Conservation (phyloP, 1,140 invertebrate species). For the Nymphalis io region DNA sequence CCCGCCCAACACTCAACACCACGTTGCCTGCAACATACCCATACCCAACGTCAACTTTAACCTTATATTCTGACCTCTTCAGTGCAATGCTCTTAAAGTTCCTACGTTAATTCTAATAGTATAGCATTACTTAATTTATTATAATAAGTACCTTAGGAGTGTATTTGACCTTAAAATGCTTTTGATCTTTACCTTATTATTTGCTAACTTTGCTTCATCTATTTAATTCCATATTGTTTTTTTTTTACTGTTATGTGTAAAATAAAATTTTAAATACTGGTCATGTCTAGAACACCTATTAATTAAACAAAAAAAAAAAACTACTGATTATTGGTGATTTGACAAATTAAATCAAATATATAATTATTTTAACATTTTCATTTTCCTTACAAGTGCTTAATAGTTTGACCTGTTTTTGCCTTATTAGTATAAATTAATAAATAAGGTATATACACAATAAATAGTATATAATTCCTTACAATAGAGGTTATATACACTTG, state of each 20-base stretch:
- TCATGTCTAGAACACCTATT: too few relatives aligned
- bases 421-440: constrained; percentile 36
- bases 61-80: constrained; percentile 75
- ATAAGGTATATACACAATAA: too few relatives aligned
- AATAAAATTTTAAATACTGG: too few relatives aligned
- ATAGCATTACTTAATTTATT: not conserved
- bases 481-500: constrained; percentile 51
- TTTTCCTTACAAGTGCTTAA: not conserved
- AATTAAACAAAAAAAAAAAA: too few relatives aligned
- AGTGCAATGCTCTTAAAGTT: constrained; percentile 70
- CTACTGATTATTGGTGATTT: too few relatives aligned
- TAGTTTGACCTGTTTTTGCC: constrained; percentile 29
- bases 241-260: too few relatives aligned
- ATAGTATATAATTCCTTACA: too few relatives aligned
- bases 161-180: not conserved
- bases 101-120: constrained; percentile 20
- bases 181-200: too few relatives aligned
- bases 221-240: not conserved
- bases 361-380: too few relatives aligned
- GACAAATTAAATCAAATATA: too few relatives aligned
- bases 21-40: constrained; percentile 59
- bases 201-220: too few relatives aligned
- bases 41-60: constrained; percentile 72
- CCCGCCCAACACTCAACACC: constrained; percentile 61
- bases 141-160: not conserved